phyloP scores from a whole-genome alignment of 1,140 invertebrate genomes.

The Anagrus nilaparvatae region DNA sequence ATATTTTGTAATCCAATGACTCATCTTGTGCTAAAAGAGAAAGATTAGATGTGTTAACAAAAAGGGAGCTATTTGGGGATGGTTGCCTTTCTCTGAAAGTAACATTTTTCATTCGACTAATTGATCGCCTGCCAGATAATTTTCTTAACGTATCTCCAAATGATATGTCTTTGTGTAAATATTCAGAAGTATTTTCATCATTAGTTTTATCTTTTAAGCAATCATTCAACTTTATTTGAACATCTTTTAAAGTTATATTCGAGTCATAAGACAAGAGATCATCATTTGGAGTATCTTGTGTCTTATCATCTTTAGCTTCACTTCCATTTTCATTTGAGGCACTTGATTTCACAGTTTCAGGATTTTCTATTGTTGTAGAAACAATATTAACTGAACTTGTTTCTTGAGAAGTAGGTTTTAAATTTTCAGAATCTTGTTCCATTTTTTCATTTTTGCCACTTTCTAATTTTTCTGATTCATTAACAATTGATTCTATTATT shows the following conservation, averaged over 20 bases:
- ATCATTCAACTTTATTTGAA: constrained; percentile 32
- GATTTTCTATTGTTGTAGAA: constrained; percentile 25
- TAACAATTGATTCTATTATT: constrained; percentile 1
- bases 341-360: constrained; percentile 16
- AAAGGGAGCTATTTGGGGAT: constrained; percentile 31
- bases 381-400: constrained; percentile 24
- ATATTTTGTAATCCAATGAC: constrained; percentile 17
- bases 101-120: constrained; percentile 27
- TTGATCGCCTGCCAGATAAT: constrained; percentile 28
- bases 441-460: constrained; percentile 12
- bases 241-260: constrained; percentile 30
- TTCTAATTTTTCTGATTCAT: constrained; percentile 2
- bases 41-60: constrained; percentile 27
- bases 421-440: constrained; percentile 18
- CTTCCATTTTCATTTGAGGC: constrained; percentile 15
- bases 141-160: constrained; percentile 31
- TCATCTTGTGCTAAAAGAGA: constrained; percentile 22
- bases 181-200: constrained; percentile 14
- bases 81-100: constrained; percentile 24
- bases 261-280: constrained; percentile 29
- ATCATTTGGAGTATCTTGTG: constrained; percentile 5
- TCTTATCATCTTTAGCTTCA: constrained; percentile 12
- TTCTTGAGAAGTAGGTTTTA: constrained; percentile 18
- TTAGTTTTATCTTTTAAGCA: constrained; percentile 27
- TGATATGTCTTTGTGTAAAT: constrained; percentile 20